phyloP scores from a whole-genome alignment of 2,888 invertebrate species.

The Zonitis immaculata region DNA sequence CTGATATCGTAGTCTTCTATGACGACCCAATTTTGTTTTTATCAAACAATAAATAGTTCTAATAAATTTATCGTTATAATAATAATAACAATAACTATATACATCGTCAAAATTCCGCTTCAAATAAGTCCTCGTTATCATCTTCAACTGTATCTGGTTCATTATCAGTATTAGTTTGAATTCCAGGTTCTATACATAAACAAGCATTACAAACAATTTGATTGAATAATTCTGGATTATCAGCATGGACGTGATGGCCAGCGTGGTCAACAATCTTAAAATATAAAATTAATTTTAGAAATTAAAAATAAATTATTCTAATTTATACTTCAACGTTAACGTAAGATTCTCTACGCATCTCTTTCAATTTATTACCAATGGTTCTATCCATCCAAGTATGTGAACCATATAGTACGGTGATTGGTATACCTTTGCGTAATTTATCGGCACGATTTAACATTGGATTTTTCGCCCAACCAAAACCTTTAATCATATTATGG shows the following conservation, averaged over 20 bases:
- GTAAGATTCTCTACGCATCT: conserved; percentile 60
- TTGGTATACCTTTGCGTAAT: conserved; percentile 66
- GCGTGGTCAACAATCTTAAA: conserved; percentile 76
- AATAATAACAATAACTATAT: background rate
- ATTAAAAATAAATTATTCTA: no score
- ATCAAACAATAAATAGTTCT: background rate
- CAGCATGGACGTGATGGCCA: conserved; percentile 94
- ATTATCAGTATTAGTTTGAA: background rate
- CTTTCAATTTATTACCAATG: conserved; percentile 71
- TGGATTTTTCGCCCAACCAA: conserved; percentile 95
- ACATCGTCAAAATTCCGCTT: background rate
- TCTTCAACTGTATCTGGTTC: background rate
- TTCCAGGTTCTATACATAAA: background rate
- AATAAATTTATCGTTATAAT: background rate
- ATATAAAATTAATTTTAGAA: no score
- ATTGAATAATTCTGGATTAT: conserved; percentile 84
- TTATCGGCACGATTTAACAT: conserved; percentile 79
- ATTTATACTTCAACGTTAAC: conserved; percentile 71
- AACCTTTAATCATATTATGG: conserved; percentile 78
- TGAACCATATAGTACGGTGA: conserved; percentile 88
- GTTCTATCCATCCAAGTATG: conserved; percentile 91
- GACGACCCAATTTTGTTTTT: no score
- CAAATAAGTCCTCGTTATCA: background rate
- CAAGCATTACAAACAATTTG: conserved; percentile 72
- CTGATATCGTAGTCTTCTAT: no score